Evolutionary conservation across 2,113 vertebrate species (phyloP), one percentile per base, ranked within the genome.

Genomic region (Clarias batrachus): DNA sequence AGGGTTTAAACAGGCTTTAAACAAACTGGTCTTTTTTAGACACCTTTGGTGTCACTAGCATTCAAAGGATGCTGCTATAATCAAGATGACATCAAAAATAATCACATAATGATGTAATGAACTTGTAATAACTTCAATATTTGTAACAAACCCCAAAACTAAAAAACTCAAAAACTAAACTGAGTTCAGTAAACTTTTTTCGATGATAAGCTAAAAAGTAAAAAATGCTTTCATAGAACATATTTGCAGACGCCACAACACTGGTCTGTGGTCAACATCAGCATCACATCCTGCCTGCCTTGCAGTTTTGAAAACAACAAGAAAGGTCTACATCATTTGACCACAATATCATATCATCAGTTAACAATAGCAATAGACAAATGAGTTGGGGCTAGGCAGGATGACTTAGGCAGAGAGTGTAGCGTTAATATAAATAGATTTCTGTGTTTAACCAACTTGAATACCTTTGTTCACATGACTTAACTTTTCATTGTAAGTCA

Each of bases 261-360:
- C 56, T 87, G 70, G 62, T 87, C 85, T 93, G 91, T 90, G 92
- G 30, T 89, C 14, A 89, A 30, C 84, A 65, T 88, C 71, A 71
- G 16, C 86, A 86, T 92, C 85, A 92, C 92, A 91, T 94, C 92
- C 91, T 91, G 52, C 85, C 25, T 81, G 6, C 77, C 37, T 14
- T 80, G 71, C 56, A 63, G n/a, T n/a, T 85, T 16, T 71, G 2
- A 73, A 81, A 84, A 65, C 19, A 81, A 79, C n/a, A 59, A 37
- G 73, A 37, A 59, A 37, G 23, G 48, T 65, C 76, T 17, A n/a
- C n/a, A 71, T 27, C 71, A 65, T 83, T 57, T 27, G 33, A 13
- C 23, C 25, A 66, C 12, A 63, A 83, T 85, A 85, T 70, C 59
- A 89, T 80, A 25, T 33, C 30, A 16, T 63, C 19, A 68, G 56